Base-by-base conservation (phyloP, 2,797 vertebrate genomes). In the Epinephelus coioides region DNA sequence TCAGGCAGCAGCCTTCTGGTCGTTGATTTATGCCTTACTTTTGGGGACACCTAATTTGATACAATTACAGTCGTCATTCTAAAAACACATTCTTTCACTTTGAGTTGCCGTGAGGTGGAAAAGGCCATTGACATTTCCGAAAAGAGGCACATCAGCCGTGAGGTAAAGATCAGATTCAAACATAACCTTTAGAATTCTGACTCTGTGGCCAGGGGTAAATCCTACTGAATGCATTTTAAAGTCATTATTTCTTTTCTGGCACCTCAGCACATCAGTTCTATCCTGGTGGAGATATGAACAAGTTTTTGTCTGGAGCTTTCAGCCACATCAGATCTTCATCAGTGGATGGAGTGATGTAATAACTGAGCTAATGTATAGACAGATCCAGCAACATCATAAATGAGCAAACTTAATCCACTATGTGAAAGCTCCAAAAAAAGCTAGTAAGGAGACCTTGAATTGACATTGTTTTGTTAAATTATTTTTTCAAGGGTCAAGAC, bases 11-110 rank as follows among this genome's bases (percentile, higher is more conserved):
- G 23, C 47, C 14, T 21, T 8, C 59, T 43, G 11, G 17, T 5
- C 12, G 30, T 69, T 60, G n/a, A 71, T 81, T 69, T 65, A 63
- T 74, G 60, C n/a, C 38, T 49, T 62, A 23, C 49, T 79, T 78
- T 47, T 38, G 17, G 55, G 30, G 61, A 63, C 47, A 67, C 8
- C 44, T 61, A 8, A 69, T 59, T 67, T 54, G 38, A 60, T 38
- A 56, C 40, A n/a, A 46, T 55, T 57, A 50, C n/a, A 25, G 43
- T 27, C n/a, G 14, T 65, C 21, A 74, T 67, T 63, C 38, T n/a
- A 23, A 59, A 69, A 61, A 68, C 4, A 81, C 13, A 21, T 18
- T 40, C 21, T 62, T 56, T 68, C 55, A 21, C 14, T 67, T 4
- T 61, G 10, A 67, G 43, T 34, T 64, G n/a, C 38, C 57, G 59